Percentiles rank a stretch among this genome's conserved stretches.
Evolutionary conservation across 1,140 invertebrate genomes (phyloP).

Genomic region (Diorhabda carinulata): DNA sequence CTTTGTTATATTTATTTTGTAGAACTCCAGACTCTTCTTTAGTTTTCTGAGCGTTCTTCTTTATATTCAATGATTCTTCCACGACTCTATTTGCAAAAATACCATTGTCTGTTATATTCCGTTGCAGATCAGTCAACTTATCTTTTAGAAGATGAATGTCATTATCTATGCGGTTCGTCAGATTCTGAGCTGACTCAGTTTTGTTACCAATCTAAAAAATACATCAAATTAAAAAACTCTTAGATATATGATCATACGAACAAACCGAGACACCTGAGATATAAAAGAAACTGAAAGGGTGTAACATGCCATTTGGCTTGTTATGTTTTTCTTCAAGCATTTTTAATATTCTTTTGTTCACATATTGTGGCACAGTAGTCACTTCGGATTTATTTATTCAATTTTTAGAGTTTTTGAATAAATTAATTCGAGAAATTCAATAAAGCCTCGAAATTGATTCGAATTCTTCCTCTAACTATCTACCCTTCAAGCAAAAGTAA

Average conservation of each 20-base stretch:
- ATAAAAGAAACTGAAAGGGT: too few species aligned
- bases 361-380: too few species aligned
- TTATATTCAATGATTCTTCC: constrained; percentile 38
- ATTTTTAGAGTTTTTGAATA: too few species aligned
- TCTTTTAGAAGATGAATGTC: constrained; percentile 35
- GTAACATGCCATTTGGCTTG: too few species aligned
- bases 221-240: not conserved
- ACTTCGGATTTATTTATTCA: too few species aligned
- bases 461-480: too few species aligned
- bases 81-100: constrained; percentile 40
- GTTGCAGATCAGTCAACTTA: constrained; percentile 37
- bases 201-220: constrained; percentile 38
- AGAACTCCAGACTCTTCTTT: constrained; percentile 33
- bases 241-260: not conserved
- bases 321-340: too few species aligned
- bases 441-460: too few species aligned
- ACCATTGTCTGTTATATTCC: constrained; percentile 41
- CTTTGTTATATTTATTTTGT: constrained; percentile 36
- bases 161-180: constrained; percentile 31
- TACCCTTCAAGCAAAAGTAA: too few species aligned
- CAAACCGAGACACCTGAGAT: too few species aligned
- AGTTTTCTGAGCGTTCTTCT: constrained; percentile 37
- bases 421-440: too few species aligned
- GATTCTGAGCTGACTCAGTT: constrained; percentile 35
- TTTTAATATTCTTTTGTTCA: too few species aligned